A percentile compares a stretch with the other conserved stretches of the same genome.
Conservation (phyloP, 2,888 invertebrate species). For the Trichacis sp. region DNA sequence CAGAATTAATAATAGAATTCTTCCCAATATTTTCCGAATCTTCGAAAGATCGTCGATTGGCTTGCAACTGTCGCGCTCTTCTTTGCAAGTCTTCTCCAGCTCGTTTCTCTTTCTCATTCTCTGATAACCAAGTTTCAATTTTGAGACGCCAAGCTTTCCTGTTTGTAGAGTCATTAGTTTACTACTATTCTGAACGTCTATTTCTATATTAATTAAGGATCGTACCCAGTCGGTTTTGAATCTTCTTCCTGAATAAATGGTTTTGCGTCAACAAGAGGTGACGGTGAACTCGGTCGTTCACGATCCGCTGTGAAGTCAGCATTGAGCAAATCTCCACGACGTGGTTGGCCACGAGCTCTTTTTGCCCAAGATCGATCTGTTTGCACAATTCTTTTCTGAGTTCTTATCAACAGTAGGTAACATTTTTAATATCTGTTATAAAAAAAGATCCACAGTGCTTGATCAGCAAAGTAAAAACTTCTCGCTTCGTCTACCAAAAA, state of each 20-base stretch:
- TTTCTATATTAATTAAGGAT: slow-evolving; percentile 1
- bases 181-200: too few relatives aligned
- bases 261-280: slow-evolving; percentile 73
- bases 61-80: slow-evolving; percentile 76
- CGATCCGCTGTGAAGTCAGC: slow-evolving; percentile 81
- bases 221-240: slow-evolving; percentile 73
- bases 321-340: slow-evolving; percentile 82
- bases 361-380: slow-evolving; percentile 92
- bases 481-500: too few relatives aligned
- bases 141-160: slow-evolving; percentile 88
- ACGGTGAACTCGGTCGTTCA: slow-evolving; percentile 80
- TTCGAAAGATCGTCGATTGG: slow-evolving; percentile 84
- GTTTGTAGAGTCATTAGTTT: slow-evolving; percentile 19
- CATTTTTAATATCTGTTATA: too few relatives aligned
- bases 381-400: too few relatives aligned
- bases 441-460: too few relatives aligned
- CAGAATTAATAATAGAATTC: slow-evolving; percentile 76
- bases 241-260: slow-evolving; percentile 71
- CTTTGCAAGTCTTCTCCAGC: slow-evolving; percentile 78
- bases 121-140: slow-evolving; percentile 91
- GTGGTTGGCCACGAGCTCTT: slow-evolving; percentile 79
- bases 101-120: slow-evolving; percentile 85
- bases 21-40: slow-evolving; percentile 90
- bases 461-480: too few relatives aligned
- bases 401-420: too few relatives aligned